Percentiles rank a stretch among this genome's conserved stretches.
Evolutionary conservation across 1,140 invertebrate genomes (phyloP).

Genomic region (Choristoneura fumiferana): DNA sequence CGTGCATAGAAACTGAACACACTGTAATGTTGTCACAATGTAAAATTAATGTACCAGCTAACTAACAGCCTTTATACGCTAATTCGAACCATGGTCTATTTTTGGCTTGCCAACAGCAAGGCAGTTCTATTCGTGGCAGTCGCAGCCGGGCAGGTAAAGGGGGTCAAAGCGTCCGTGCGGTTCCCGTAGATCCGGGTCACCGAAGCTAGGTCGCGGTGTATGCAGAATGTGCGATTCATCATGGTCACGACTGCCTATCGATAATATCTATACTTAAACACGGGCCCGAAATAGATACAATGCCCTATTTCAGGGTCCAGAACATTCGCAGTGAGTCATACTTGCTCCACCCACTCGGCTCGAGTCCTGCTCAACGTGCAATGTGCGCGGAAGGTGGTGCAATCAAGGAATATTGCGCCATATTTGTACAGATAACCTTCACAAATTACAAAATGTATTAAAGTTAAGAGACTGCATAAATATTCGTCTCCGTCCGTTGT

Average conservation of each 20-base stretch:
- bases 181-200: constrained; percentile 47
- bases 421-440: background rate
- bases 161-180: constrained; percentile 35
- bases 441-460: too few species aligned
- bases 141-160: constrained; percentile 31
- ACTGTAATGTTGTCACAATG: too few species aligned
- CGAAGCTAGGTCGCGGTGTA: constrained; percentile 36
- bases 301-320: constrained; percentile 13
- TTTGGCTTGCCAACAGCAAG: constrained; percentile 2
- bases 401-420: constrained; percentile 15
- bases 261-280: background rate
- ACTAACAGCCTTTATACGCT: background rate
- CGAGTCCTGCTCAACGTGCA: background rate
- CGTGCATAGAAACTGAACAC: too few species aligned
- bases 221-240: constrained; percentile 19
- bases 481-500: too few species aligned
- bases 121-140: constrained; percentile 7
- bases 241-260: constrained; percentile 26
- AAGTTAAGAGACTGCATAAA: too few species aligned
- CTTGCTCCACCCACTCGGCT: background rate
- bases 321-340: background rate
- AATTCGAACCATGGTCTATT: constrained; percentile 10
- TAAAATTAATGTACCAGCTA: too few species aligned
- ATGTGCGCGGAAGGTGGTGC: background rate
- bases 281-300: background rate